These are phyloP conservation scores for Notoglanidium macrostoma DNA, from an alignment of 2,797 vertebrate species.

Conservation along the genomic window DNA sequence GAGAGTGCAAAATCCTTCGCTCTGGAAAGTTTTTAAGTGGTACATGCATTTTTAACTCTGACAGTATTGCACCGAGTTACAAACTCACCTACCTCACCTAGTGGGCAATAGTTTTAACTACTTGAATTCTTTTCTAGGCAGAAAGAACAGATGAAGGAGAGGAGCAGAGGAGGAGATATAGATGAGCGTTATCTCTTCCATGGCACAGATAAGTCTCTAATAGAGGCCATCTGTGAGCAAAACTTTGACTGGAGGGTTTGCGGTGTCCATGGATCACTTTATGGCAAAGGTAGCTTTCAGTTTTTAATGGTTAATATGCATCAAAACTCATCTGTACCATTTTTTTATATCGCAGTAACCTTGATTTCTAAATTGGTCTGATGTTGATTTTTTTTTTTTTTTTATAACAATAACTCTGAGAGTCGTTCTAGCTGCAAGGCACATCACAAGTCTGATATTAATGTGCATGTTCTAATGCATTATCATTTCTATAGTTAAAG, in stretches of 20 bases:
- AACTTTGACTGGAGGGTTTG: conserved; percentile 85
- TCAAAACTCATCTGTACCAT: background rate
- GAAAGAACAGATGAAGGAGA: conserved; percentile 76
- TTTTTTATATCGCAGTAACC: background rate
- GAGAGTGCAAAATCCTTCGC: conserved; percentile 83
- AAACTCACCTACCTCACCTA: background rate
- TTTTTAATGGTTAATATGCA: background rate
- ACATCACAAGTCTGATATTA: background rate
- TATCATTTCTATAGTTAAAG: background rate
- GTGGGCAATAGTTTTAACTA: background rate
- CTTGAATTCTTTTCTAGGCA: conserved; percentile 63
- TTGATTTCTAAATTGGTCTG: background rate
- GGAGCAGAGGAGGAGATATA: conserved; percentile 62
- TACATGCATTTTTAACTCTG: conserved; percentile 58
- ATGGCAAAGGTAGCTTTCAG: conserved; percentile 74
- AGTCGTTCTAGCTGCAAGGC: background rate
- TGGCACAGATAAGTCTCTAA: conserved; percentile 69
- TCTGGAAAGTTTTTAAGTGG: conserved; percentile 87
- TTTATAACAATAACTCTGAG: background rate
- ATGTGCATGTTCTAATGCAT: background rate
- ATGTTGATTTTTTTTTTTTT: background rate
- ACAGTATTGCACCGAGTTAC: background rate
- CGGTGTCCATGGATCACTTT: conserved; percentile 72
- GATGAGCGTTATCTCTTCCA: conserved; percentile 76
- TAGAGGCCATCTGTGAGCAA: conserved; percentile 78